Evolutionary conservation across 2,113 vertebrate species (phyloP).

Genomic region (Crocuta crocuta): DNA sequence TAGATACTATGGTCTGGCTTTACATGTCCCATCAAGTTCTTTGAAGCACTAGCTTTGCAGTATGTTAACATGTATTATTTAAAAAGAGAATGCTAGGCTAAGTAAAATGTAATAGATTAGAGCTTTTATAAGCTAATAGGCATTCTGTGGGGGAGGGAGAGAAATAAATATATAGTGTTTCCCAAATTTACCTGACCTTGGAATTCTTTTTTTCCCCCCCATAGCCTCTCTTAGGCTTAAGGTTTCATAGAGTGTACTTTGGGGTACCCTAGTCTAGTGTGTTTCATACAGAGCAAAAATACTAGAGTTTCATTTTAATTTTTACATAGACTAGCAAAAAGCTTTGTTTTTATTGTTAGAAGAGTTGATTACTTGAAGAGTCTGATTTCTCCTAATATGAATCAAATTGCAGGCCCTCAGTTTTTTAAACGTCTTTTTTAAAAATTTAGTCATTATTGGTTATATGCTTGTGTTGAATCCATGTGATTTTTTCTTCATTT

Average conservation of each 20-base stretch:
- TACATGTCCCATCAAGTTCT: neutral
- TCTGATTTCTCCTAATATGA: conserved; percentile 27
- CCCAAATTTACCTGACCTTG: neutral
- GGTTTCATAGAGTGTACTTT: conserved; percentile 12
- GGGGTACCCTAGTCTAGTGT: neutral
- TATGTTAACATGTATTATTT: neutral
- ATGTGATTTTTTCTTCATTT: neutral
- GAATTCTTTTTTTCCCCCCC: conserved; percentile 7
- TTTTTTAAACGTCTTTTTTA: neutral
- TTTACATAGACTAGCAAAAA: neutral
- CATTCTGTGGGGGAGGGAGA: neutral
- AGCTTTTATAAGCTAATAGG: neutral
- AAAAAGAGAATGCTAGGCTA: neutral
- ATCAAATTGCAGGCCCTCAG: conserved; percentile 6
- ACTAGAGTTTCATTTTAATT: conserved; percentile 51
- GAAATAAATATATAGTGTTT: neutral
- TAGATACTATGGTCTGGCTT: neutral
- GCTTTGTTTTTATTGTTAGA: conserved; percentile 29
- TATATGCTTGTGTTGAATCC: conserved; percentile 4
- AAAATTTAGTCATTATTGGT: neutral
- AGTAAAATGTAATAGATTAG: neutral
- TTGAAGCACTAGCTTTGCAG: neutral
- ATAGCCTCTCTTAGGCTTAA: neutral
- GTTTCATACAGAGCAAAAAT: conserved; percentile 34
- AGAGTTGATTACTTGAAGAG: conserved; percentile 40